Conservation (phyloP, 64 coral and sea anemone genomes). For the Acropora yongei region DNA sequence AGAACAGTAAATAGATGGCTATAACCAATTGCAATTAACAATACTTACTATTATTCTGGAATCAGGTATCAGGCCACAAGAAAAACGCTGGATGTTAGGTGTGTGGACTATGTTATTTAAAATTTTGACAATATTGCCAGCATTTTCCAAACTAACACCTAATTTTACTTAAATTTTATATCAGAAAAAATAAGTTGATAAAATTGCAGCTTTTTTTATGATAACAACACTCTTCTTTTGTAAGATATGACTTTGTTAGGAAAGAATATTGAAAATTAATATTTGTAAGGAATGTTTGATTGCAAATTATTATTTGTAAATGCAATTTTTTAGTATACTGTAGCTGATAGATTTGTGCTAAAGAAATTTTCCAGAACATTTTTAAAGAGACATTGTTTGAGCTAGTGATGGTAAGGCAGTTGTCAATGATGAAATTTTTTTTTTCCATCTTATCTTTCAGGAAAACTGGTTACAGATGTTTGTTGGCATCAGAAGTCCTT, state of each 20-base stretch:
- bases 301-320: neutral
- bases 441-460: slow-evolving; percentile 16
- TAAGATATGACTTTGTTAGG: too few relatives aligned
- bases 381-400: too few relatives aligned
- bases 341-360: neutral
- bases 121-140: too few relatives aligned
- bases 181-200: too few relatives aligned
- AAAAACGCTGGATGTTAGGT: slow-evolving; percentile 86
- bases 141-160: too few relatives aligned
- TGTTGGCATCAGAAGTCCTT: slow-evolving; percentile 92
- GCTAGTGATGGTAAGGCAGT: neutral
- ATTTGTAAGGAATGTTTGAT: too few relatives aligned
- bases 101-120: neutral
- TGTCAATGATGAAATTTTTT: neutral
- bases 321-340: neutral
- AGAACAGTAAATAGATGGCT: too few relatives aligned
- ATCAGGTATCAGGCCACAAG: slow-evolving; percentile 84
- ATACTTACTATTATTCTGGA: neutral
- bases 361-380: neutral
- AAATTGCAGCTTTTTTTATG: too few relatives aligned
- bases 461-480: slow-evolving; percentile 71
- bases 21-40: neutral
- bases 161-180: too few relatives aligned
- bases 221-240: too few relatives aligned
- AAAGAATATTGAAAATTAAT: too few relatives aligned